Conservation (phyloP, 2,797 vertebrate species). For the Myotis planiceps region DNA sequence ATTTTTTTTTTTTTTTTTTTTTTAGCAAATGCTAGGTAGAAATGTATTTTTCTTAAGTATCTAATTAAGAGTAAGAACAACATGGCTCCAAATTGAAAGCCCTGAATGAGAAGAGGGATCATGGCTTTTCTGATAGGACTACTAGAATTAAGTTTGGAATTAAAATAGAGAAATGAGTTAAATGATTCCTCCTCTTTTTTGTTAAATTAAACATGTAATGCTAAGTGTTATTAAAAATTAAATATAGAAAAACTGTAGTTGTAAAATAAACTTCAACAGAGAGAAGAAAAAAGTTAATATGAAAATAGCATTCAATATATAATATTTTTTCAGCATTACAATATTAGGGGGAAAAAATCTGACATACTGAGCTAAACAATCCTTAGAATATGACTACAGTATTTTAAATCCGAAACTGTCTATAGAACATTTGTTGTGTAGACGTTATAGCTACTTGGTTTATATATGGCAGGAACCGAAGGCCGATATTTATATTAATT, state of each 20-base stretch:
- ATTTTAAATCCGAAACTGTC: slow-evolving; percentile 21
- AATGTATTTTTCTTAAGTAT: not conserved
- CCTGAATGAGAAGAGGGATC: not conserved
- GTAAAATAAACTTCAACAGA: slow-evolving; percentile 64
- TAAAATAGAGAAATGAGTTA: slow-evolving; percentile 22
- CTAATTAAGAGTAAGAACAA: slow-evolving; percentile 14
- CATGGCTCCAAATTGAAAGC: not conserved
- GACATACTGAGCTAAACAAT: not conserved
- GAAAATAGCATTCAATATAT: slow-evolving; percentile 48
- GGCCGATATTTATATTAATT: not conserved
- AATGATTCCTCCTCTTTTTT: not conserved
- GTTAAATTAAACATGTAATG: not conserved
- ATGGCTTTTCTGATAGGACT: not conserved
- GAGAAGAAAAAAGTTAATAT: slow-evolving; percentile 53
- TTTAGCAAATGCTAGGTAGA: not conserved
- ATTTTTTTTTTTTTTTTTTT: not conserved
- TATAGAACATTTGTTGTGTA: slow-evolving; percentile 17
- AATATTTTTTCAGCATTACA: slow-evolving; percentile 54
- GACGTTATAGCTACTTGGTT: not conserved
- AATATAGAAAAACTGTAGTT: slow-evolving; percentile 59
- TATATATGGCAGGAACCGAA: not conserved
- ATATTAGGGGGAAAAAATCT: slow-evolving; percentile 16
- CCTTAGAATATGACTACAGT: slow-evolving; percentile 50
- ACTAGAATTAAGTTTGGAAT: not conserved
- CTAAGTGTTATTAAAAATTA: slow-evolving; percentile 1